phyloP scores from a whole-genome alignment of 1,140 invertebrate species.

The Leptinotarsa undecemlineata region DNA sequence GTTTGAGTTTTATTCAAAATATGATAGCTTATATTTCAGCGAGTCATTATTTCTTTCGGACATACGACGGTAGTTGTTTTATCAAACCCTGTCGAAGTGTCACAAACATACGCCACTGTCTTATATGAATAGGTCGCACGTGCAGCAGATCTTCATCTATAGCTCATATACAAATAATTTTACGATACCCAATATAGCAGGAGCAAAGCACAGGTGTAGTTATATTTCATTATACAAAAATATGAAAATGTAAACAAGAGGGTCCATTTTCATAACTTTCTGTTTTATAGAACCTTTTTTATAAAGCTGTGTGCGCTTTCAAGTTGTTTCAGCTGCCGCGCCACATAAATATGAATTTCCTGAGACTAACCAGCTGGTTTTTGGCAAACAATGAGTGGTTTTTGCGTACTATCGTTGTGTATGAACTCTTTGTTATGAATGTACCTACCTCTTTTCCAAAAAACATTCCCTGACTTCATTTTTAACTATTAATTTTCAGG shows the following conservation, averaged over 20 bases:
- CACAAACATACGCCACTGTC: not conserved
- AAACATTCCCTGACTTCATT: no score
- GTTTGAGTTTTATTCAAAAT: no score
- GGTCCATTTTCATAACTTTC: not conserved
- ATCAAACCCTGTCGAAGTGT: no score
- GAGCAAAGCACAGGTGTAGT: constrained; percentile 5
- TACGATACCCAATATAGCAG: constrained; percentile 19
- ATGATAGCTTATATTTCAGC: no score
- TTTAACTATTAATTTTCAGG: no score
- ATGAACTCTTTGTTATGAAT: not conserved
- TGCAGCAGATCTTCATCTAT: constrained; percentile 3
- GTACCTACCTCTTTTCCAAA: not conserved
- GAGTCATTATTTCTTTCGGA: no score
- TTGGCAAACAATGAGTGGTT: not conserved
- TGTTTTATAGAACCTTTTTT: constrained; percentile 3
- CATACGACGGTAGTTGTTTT: no score
- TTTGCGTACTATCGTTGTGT: not conserved
- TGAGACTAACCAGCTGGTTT: constrained; percentile 1
- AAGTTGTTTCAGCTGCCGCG: constrained; percentile 14
- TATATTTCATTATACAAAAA: constrained; percentile 7
- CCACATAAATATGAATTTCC: not conserved
- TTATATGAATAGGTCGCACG: not conserved
- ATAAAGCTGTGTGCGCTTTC: not conserved
- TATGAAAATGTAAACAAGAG: constrained; percentile 13
- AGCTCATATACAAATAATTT: constrained; percentile 14